Base-by-base conservation (phyloP, 1,140 invertebrate species). In the Drosophila orosa region DNA sequence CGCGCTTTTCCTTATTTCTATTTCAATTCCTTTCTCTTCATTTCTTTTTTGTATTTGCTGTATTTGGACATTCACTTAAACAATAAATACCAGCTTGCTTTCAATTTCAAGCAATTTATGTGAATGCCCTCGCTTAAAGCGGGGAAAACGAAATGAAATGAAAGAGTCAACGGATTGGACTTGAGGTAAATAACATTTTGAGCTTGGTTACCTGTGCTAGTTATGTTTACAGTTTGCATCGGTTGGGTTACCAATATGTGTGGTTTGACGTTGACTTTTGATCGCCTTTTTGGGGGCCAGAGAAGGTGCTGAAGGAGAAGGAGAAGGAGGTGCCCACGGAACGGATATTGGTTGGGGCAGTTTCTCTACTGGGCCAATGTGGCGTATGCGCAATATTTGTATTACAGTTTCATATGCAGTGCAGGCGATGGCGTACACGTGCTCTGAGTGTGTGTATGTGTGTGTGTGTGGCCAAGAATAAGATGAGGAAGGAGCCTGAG, bases 321-420 rank as follows among this genome's bases (percentile, higher is more conserved):
- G 12, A 17, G 10, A n/a, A 13, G 58, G 13, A 31, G 61, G 29
- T 37, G 73, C 54, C 74, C 69, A 54, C 31, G 50, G 50, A 54
- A 24, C 5, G 54, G 25, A 24, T 63, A 63, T 63, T 40, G 60
- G 60, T 60, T 45, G 60, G 42, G 65, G 45, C 65, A 35, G 35
- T 40, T 58, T 57, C 63, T 68, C 42, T 68, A 71, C 55, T 74
- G 57, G 75, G 63, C 65, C 60, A 75, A 75, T 54, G 59, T 72
- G 80, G 83, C 82, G 83, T 85, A 85, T 87, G 83, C 82, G 82
- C 82, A 87, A 86, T 87, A 87, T 86, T 86, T 86, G 71, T 86
- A 87, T 86, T 87, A 87, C 78, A 75, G 55, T 81, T 86, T 81
- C 78, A 71, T 84, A 84, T 83, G 72, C 72, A 68, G 50, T 69